Conservation (phyloP, 2,888 invertebrate species). For the Cepaea hortensis region DNA sequence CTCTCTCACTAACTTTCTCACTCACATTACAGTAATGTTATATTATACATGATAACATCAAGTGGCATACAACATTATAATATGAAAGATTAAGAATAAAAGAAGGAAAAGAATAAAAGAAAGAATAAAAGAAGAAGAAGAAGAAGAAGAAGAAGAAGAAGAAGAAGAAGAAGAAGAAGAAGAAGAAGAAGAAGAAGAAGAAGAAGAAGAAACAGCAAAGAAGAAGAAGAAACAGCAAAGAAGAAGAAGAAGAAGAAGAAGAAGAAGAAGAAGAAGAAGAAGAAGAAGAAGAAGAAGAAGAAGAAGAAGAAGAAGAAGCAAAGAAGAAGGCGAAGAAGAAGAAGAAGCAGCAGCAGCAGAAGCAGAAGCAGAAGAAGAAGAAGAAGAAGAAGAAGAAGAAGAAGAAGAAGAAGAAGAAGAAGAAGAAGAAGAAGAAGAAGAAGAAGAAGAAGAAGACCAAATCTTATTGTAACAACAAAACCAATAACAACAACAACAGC, state of each 20-base stretch:
- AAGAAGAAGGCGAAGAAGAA: background rate
- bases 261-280: slow-evolving; percentile 32
- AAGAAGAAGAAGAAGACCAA: background rate
- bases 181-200: background rate
- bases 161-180: background rate
- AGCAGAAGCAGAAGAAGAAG: too few species aligned
- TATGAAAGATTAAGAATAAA: too few species aligned
- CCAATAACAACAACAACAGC: too few species aligned
- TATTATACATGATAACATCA: too few species aligned
- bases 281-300: slow-evolving; percentile 32
- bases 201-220: too few species aligned
- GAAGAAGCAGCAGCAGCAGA: too few species aligned
- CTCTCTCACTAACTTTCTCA: too few species aligned
- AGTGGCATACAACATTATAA: too few species aligned
- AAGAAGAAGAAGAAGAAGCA: slow-evolving; percentile 32
- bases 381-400: slow-evolving; percentile 11
- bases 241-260: slow-evolving; percentile 16
- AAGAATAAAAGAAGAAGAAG: background rate
- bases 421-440: slow-evolving; percentile 14
- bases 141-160: background rate
- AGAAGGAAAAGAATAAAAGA: background rate
- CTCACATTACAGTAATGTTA: too few species aligned
- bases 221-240: too few species aligned
- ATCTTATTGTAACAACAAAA: too few species aligned
- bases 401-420: slow-evolving; percentile 32